Conservation (phyloP, 2,888 invertebrate species). For the Drosophila kokeensis region DNA sequence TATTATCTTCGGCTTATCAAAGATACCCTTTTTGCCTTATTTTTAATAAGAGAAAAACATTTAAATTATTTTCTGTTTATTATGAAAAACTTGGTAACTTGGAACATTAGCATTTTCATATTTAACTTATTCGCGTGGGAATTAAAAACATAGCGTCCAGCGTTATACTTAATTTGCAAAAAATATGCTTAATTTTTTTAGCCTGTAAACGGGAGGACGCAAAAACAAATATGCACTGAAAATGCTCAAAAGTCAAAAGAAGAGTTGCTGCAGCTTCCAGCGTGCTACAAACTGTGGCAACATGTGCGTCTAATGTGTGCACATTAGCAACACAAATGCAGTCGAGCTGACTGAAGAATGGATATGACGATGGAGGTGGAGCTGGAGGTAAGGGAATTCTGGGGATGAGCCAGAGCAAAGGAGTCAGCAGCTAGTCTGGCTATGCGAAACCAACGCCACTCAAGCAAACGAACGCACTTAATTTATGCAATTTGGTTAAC, state of each 20-base stretch:
- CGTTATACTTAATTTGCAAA: constrained; percentile 43
- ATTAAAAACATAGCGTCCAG: constrained; percentile 49
- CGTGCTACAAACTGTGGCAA: constrained; percentile 53
- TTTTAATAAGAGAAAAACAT: background rate
- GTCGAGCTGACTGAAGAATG: constrained; percentile 50
- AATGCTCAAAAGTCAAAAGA: constrained; percentile 20
- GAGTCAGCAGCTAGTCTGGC: constrained; percentile 46
- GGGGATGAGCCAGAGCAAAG: constrained; percentile 23
- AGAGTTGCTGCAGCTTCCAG: constrained; percentile 33
- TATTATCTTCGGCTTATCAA: background rate
- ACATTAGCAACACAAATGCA: constrained; percentile 80
- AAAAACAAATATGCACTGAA: constrained; percentile 34
- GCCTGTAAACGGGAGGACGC: background rate
- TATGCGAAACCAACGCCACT: constrained; percentile 68
- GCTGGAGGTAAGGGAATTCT: background rate
- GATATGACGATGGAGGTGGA: constrained; percentile 20
- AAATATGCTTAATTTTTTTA: constrained; percentile 30
- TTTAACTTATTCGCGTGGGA: constrained; percentile 56
- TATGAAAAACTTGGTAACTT: constrained; percentile 16
- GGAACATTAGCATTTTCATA: background rate
- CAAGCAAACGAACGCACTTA: constrained; percentile 82
- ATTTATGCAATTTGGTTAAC: constrained; percentile 84
- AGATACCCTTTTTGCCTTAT: background rate
- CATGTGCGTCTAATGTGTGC: constrained; percentile 79
- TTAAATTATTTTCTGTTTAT: background rate